Evolutionary conservation across 2,888 invertebrate genomes (phyloP).

Genomic region (Tetranychus piercei): DNA sequence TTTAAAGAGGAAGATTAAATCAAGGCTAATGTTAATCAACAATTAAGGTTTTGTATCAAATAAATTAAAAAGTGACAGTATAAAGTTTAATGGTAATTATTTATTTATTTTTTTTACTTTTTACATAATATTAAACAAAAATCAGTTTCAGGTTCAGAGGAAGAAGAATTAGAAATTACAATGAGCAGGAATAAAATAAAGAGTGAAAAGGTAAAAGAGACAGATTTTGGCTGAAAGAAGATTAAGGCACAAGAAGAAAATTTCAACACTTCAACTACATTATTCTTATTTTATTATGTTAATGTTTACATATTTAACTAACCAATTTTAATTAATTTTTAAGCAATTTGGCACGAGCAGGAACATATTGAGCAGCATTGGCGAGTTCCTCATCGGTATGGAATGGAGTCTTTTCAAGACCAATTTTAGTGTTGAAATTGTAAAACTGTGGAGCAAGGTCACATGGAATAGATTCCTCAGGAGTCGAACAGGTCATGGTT

Average conservation of each 20-base stretch:
- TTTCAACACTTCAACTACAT: not conserved
- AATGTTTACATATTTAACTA: not conserved
- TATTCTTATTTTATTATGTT: not conserved
- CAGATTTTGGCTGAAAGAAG: not conserved
- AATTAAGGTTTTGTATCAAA: too few species aligned
- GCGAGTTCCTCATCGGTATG: slow-evolving; percentile 8
- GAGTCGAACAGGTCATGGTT: slow-evolving; percentile 26
- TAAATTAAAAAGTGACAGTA: too few species aligned
- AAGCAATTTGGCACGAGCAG: not conserved
- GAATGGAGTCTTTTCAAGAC: slow-evolving; percentile 15
- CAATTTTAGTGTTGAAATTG: slow-evolving; percentile 27
- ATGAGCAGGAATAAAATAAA: not conserved
- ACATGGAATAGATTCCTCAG: slow-evolving; percentile 27
- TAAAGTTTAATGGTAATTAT: not conserved
- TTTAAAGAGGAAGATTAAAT: not conserved
- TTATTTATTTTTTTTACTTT: not conserved
- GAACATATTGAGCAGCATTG: slow-evolving; percentile 5
- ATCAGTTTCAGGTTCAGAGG: not conserved
- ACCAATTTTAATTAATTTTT: not conserved
- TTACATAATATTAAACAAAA: not conserved
- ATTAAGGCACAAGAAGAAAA: not conserved
- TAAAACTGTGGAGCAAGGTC: slow-evolving; percentile 27
- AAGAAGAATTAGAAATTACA: not conserved
- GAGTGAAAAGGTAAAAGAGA: not conserved
- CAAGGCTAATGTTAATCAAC: not conserved